Conservation (phyloP, 2,888 invertebrate genomes). For the Parnassius glacialis region DNA sequence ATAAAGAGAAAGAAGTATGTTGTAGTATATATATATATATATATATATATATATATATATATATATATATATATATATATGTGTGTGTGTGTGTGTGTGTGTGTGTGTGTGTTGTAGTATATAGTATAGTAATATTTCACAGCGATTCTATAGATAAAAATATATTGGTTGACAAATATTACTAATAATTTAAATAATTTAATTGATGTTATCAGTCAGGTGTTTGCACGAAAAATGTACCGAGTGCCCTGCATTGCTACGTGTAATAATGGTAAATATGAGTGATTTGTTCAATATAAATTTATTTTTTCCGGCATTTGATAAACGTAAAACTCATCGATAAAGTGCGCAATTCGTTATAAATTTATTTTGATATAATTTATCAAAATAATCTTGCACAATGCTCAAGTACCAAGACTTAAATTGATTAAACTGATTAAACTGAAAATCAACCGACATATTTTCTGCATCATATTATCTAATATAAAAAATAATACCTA, state of each 20-base stretch:
- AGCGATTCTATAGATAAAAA: constrained; percentile 7
- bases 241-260: constrained; percentile 38
- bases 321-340: not conserved
- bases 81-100: no score
- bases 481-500: no score
- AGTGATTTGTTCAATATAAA: constrained; percentile 1
- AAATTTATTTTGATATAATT: not conserved
- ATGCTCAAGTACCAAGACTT: no score
- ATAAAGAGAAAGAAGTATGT: no score
- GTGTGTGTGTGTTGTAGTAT: no score
- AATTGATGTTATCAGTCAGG: constrained; percentile 41
- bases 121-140: no score
- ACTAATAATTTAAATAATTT: not conserved
- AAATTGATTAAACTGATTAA: no score
- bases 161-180: constrained; percentile 15
- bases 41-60: no score
- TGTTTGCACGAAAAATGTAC: constrained; percentile 55
- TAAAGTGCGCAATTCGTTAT: not conserved
- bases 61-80: no score
- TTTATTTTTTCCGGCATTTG: constrained; percentile 7
- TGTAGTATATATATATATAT: no score
- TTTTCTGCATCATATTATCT: no score
- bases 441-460: no score
- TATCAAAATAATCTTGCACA: not conserved
- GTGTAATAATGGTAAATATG: constrained; percentile 5